phyloP scores from a whole-genome alignment of 2,113 vertebrate genomes.

The Gymnobelideus leadbeateri region DNA sequence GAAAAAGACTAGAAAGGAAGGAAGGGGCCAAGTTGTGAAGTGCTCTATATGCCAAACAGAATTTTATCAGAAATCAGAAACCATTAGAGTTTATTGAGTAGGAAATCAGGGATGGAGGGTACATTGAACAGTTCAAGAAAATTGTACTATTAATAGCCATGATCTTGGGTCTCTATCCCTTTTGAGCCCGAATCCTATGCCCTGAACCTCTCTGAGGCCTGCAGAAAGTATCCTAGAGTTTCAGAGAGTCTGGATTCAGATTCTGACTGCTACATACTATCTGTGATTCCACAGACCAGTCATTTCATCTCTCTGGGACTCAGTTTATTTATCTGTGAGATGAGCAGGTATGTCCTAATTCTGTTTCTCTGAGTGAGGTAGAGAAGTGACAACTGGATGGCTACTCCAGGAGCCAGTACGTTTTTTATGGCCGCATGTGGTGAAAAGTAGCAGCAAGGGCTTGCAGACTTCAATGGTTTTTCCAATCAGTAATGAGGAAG shows the following conservation, averaged over 20 bases:
- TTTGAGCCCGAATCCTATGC: neutral
- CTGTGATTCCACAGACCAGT: neutral
- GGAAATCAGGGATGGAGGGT: neutral
- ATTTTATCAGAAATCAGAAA: neutral
- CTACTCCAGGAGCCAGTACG: no score
- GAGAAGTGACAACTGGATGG: no score
- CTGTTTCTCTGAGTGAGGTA: no score
- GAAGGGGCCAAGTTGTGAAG: neutral
- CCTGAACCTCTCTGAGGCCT: neutral
- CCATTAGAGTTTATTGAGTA: neutral
- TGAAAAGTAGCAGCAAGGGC: neutral
- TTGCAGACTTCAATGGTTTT: neutral
- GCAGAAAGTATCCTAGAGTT: neutral
- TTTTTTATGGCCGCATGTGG: no score
- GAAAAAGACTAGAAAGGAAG: neutral
- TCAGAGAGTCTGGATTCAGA: neutral
- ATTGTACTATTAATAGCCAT: neutral
- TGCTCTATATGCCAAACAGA: neutral
- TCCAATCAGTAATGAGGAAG: neutral
- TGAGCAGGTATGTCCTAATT: neutral
- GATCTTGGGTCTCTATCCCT: neutral
- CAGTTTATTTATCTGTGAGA: neutral
- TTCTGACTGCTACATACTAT: neutral
- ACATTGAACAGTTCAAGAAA: neutral
- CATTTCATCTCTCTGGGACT: neutral